Evolutionary conservation across 2,888 invertebrate genomes (phyloP), one percentile per base, ranked within the genome.

Genomic region (Brenthis hecate): DNA sequence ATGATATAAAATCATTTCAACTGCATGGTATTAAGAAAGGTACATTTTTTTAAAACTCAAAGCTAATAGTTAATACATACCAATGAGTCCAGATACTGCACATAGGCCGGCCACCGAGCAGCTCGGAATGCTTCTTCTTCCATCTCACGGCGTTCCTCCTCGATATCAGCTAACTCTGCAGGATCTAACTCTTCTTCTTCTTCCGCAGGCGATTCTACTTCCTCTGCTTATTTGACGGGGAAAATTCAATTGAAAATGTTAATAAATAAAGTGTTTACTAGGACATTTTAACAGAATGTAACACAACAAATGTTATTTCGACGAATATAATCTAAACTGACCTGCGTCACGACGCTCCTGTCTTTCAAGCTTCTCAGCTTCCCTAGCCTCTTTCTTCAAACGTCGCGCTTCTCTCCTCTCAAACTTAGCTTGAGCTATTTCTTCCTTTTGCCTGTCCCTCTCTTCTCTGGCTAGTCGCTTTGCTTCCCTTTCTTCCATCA

Each of bases 71-170:
- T 3, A 55, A 32, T 32, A 8, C 80, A 80, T 78, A 92, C 93
- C 63, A 91, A 80, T 11, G 85, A 84, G 74, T 93, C 93, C 0
- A 92, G 87, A 68, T 92, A 92, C 82, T 86, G 82, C 70, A 93
- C 93, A 79, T 94, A 94, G 56, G 88, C 92, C 6, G 89, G 89
- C 87, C 93, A 94, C 1, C 92, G 85, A 14, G 77, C 84, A 0
- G 82, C 83, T 65, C 92, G 84, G 69, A 92, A 92, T 6, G 85
- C 84, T 63, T 82, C 88, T 63, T 80, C 82, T 70, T 90, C 91
- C 74, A 86, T 72, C 74, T 92, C 93, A 56, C 74, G 73, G 14
- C 85, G 84, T 77, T 93, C 94, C 68, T 82, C 88, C 73, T 89
- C 89, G 58, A 86, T 89, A 74, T 89, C 93, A 56, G 89, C 93